Base-by-base conservation (phyloP, 2,113 vertebrate species). In the Brachypodius melanocephalos region DNA sequence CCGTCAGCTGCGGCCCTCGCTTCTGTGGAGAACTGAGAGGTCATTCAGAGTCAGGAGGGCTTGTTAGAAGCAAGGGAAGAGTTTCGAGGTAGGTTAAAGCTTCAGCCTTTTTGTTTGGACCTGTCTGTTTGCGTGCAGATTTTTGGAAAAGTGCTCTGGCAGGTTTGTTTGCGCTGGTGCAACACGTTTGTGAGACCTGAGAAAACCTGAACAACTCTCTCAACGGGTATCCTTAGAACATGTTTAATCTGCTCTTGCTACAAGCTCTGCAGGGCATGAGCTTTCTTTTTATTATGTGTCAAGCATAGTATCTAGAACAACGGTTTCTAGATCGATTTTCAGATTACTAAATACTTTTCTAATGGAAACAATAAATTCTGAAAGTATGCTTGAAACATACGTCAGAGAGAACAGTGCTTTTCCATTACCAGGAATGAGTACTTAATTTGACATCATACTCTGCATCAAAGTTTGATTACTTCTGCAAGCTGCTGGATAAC, bases 91-190 rank as follows among this genome's bases (percentile, higher is more conserved):
- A 84, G 52, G 89, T 86, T 85, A 66, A 89, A 81, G 49, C 72
- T 85, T 87, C 55, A 36, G 69, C 45, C 25, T 92, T 73, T 93
- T 58, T 52, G 66, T 62, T 87, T 14, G 62, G 55, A 66, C 46
- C 36, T n/a, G 57, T 49, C 36, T 69, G 51, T 57, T 88, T 78
- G 82, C 5, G 0, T 29, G 79, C 75, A 17, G 38, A 38, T 84
- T 85, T 72, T 85, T 54, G 49, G 58, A 76, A 89, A 96, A 96
- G 82, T 43, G 58, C 91, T 91, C 88, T 8, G 49, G 81, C 93
- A 86, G 67, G 92, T 93, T 97, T 83, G 77, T 61, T 58, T 85
- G 78, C 45, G 81, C 85, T 88, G 75, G 78, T 88, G 93, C 87
- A 89, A 91, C 77, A 22, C 1, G 21, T 43, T 61, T 46, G 3